Percentiles rank a stretch among this genome's conserved stretches.
Conservation (phyloP, 2,888 invertebrate species). For the Eristalinus aeneus region DNA sequence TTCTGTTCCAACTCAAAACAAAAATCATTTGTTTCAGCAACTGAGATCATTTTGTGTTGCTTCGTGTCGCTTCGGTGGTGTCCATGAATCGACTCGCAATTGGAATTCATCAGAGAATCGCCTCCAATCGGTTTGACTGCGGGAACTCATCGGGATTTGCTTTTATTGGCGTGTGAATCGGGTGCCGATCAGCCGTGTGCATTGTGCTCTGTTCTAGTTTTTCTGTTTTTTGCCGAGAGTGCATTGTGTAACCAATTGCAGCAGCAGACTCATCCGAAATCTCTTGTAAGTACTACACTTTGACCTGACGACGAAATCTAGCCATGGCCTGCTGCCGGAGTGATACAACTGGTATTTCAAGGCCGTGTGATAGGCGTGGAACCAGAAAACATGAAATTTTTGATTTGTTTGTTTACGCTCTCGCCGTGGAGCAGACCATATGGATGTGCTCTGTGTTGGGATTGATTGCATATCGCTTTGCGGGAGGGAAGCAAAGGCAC, state of each 20-base stretch:
- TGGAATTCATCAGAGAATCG: neutral
- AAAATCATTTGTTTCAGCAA: constrained; percentile 34
- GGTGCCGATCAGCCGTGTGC: neutral
- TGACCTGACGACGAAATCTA: neutral
- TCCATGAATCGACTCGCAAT: neutral
- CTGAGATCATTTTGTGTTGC: constrained; percentile 26
- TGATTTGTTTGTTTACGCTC: constrained; percentile 47
- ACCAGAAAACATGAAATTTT: constrained; percentile 49
- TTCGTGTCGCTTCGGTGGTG: constrained; percentile 25
- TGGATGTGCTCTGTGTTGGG: neutral
- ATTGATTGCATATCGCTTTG: neutral
- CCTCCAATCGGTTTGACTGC: constrained; percentile 11
- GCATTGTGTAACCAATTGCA: constrained; percentile 55
- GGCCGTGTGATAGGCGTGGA: constrained; percentile 8
- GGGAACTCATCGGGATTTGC: neutral
- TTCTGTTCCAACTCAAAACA: constrained; percentile 12
- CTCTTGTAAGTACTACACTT: constrained; percentile 40
- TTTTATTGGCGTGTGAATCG: neutral
- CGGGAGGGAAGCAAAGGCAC: neutral
- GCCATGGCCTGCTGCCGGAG: neutral
- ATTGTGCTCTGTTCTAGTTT: constrained; percentile 17
- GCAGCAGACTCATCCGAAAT: neutral
- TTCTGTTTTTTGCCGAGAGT: constrained; percentile 14
- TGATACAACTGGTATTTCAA: constrained; percentile 25
- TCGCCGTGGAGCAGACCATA: constrained; percentile 18